phyloP scores from a whole-genome alignment of 1,140 invertebrate genomes.

The Aphaenogaster floridana region DNA sequence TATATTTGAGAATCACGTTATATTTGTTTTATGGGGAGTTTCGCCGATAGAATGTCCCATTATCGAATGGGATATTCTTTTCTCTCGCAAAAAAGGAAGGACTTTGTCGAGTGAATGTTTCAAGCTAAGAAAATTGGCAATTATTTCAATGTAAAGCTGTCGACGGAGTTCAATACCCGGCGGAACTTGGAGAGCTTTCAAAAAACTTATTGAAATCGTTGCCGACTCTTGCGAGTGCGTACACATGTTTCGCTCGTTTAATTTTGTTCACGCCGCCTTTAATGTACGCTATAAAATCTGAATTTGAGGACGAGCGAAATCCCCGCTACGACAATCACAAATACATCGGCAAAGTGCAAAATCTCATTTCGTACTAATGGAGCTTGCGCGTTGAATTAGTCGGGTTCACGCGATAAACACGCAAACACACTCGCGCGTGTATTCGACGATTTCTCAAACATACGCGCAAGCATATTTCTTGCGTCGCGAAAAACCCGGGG shows the following conservation, averaged over 20 bases:
- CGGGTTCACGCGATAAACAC: constrained; percentile 28
- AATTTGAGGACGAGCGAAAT: neutral
- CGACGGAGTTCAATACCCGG: neutral
- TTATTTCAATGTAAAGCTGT: constrained; percentile 2
- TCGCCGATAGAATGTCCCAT: neutral
- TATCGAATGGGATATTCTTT: neutral
- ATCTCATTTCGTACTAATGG: constrained; percentile 48
- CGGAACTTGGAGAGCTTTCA: neutral
- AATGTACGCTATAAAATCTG: neutral
- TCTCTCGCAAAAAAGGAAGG: neutral
- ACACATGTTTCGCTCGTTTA: neutral
- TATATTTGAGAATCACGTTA: neutral
- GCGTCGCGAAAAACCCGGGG: constrained; percentile 38
- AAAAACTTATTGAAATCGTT: neutral
- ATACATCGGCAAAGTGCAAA: constrained; percentile 54
- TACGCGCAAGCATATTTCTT: constrained; percentile 51
- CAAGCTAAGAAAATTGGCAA: neutral
- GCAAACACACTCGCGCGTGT: constrained; percentile 10
- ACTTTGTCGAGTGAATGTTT: neutral
- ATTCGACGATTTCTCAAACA: constrained; percentile 58
- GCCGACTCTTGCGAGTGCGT: too few relatives aligned
- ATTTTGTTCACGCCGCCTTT: neutral
- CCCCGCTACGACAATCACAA: constrained; percentile 4
- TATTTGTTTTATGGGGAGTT: neutral
- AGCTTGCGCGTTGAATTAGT: constrained; percentile 40